These are phyloP conservation scores for Procapra przewalskii DNA, from an alignment of 2,113 vertebrate genomes.

Conservation along the genomic window DNA sequence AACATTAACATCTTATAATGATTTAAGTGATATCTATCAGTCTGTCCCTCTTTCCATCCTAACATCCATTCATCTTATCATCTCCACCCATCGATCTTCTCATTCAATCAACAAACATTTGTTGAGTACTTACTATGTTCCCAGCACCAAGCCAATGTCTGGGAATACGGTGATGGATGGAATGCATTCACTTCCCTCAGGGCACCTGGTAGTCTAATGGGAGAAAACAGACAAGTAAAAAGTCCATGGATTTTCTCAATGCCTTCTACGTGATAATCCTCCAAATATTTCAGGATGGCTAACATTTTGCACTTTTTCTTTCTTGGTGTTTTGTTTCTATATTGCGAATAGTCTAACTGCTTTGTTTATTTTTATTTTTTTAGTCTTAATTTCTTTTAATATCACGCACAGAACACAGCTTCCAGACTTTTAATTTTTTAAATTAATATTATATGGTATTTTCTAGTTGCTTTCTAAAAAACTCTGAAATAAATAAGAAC, in stretches of 20 bases:
- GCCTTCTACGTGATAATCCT: neutral
- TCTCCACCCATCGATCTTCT: neutral
- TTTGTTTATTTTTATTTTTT: constrained; percentile 15
- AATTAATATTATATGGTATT: constrained; percentile 22
- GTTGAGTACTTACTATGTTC: neutral
- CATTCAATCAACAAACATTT: neutral
- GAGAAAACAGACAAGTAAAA: neutral
- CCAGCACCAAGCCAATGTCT: neutral
- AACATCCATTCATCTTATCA: neutral
- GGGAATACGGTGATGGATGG: constrained; percentile 26
- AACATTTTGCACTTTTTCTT: neutral
- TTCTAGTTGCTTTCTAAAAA: neutral
- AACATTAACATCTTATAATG: neutral
- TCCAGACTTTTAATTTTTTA: neutral
- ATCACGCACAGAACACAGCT: neutral
- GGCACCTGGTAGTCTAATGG: neutral
- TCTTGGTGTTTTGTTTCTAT: constrained; percentile 10
- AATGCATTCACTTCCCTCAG: neutral
- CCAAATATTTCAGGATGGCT: constrained; percentile 9
- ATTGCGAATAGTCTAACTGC: constrained; percentile 24
- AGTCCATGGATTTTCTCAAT: neutral
- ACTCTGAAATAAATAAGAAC: neutral
- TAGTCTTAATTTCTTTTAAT: constrained; percentile 12
- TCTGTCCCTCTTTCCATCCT: neutral
- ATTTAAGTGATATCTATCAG: neutral